Base-by-base conservation (phyloP, 2,888 invertebrate species). In the Minunthozetes semirufus region DNA sequence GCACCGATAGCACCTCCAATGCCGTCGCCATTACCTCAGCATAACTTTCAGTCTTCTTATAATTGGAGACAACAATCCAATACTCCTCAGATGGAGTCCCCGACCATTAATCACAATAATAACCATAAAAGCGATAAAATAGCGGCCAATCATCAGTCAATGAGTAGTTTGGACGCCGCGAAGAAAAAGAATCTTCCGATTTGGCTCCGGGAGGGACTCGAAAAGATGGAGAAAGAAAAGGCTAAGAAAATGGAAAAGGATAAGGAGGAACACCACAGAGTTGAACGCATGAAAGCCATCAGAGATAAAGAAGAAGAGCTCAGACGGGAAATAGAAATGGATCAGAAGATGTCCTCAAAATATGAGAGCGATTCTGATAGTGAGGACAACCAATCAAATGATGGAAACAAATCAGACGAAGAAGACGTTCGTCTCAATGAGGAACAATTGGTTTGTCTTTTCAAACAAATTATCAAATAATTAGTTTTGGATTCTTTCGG, bases 171-270 rank as follows among this genome's bases (percentile, higher is more conserved):
- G 22, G 94, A 94, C 83, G 92, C 93, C 19, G 90, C 90, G 22
- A 93, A 93, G 83, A 86, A 94, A 50, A 89, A 93, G 81, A 90
- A 92, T 80, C 86, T 98, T 27, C 98, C 98, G n/a, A 93, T 92
- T 0, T 98, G 98, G 98, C 96, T 98, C 78, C 87, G 96, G 82
- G 96, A 94, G 86, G 96, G 96, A 46, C 84, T 98, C 79, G 97
- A 97, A 82, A 97, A 97, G 86, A 96, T 97, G 93, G 97, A 98
- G 83, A 87, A 92, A 29, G 94, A 96, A 80, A 94, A 95, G 81
- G 88, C 89, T 81, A 90, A 89, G 80, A 93, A 94, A 78, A 86
- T 92, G 79, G 94, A 94, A 81, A 88, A 88, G 73, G 90, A 91
- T 80, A 86, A 89, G 78, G 88, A 89, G 79, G 86, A 87, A 80